phyloP scores from a whole-genome alignment of 1,140 invertebrate genomes.

The Anoplolepis gracilipes region DNA sequence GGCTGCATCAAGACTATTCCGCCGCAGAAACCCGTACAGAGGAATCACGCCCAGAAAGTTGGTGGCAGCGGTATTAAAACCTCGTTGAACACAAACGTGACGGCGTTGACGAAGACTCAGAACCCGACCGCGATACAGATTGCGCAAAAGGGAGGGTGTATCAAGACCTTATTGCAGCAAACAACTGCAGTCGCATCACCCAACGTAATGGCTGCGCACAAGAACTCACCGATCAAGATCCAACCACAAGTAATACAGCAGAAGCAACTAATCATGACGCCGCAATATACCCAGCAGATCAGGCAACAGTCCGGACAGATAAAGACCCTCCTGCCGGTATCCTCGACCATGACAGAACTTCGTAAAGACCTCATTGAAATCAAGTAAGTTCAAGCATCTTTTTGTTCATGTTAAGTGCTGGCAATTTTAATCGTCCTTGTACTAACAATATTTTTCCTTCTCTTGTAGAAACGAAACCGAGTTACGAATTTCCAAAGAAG shows the following conservation, averaged over 20 bases:
- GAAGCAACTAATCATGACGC: constrained; percentile 76
- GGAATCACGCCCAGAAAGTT: constrained; percentile 77
- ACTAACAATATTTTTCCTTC: constrained; percentile 31
- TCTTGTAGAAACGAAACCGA: constrained; percentile 76
- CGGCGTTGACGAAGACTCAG: constrained; percentile 71
- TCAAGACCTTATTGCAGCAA: constrained; percentile 79
- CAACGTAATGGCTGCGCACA: constrained; percentile 68
- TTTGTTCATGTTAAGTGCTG: background rate
- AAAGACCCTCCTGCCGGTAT: constrained; percentile 78
- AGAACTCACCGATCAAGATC: constrained; percentile 76
- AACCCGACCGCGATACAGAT: constrained; percentile 27
- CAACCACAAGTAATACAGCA: constrained; percentile 78
- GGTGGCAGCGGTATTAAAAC: constrained; percentile 72
- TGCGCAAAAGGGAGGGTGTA: constrained; percentile 71
- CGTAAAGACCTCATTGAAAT: constrained; percentile 71
- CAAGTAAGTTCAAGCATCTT: constrained; percentile 70
- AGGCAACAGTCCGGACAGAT: constrained; percentile 76
- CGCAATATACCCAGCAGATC: constrained; percentile 71
- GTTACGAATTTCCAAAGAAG: constrained; percentile 73
- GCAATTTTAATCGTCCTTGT: background rate
- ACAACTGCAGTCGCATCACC: constrained; percentile 33
- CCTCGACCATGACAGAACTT: constrained; percentile 63
- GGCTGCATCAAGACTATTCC: constrained; percentile 83
- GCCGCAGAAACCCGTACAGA: constrained; percentile 78
- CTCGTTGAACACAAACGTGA: constrained; percentile 78